phyloP scores from a whole-genome alignment of 2,888 invertebrate genomes.

The Ferrisia virgata region DNA sequence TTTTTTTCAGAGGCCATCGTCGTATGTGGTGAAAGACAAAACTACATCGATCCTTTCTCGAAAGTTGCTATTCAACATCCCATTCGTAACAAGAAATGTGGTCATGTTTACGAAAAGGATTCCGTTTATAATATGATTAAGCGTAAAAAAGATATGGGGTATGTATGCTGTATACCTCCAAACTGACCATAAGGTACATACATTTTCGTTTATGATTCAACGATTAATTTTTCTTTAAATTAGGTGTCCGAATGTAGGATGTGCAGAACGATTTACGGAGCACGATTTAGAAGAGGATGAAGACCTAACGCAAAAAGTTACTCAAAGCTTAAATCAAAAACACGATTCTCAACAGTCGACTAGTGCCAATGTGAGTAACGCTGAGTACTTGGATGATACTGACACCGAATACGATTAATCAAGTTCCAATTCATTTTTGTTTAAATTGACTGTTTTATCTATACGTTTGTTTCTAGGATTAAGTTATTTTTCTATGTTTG shows the following conservation, averaged over 20 bases:
- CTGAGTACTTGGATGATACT: background rate
- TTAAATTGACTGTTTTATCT: no score
- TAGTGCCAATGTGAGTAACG: background rate
- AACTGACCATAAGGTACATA: background rate
- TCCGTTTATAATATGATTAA: background rate
- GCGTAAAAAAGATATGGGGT: background rate
- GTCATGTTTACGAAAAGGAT: conserved; percentile 31
- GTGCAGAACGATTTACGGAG: background rate
- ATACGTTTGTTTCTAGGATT: no score
- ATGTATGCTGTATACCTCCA: background rate
- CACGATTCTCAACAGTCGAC: background rate
- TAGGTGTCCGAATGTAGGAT: conserved; percentile 20
- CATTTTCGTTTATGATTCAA: background rate
- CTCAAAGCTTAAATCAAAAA: background rate
- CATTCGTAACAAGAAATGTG: conserved; percentile 13
- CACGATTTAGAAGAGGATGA: conserved; percentile 30
- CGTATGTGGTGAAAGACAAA: background rate
- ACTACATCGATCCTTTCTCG: conserved; percentile 26
- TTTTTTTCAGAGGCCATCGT: conserved; percentile 15
- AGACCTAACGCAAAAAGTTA: conserved; percentile 10
- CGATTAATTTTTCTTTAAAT: background rate
- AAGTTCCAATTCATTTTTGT: background rate
- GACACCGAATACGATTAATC: background rate
- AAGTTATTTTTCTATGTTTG: no score
- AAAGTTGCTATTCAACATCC: conserved; percentile 7